A percentile compares a stretch with the other conserved stretches of the same genome.
Evolutionary conservation across 35 echinoderm and acorn worm genomes (phyloP).

Genomic region (Heliocidaris erythrogramma): DNA sequence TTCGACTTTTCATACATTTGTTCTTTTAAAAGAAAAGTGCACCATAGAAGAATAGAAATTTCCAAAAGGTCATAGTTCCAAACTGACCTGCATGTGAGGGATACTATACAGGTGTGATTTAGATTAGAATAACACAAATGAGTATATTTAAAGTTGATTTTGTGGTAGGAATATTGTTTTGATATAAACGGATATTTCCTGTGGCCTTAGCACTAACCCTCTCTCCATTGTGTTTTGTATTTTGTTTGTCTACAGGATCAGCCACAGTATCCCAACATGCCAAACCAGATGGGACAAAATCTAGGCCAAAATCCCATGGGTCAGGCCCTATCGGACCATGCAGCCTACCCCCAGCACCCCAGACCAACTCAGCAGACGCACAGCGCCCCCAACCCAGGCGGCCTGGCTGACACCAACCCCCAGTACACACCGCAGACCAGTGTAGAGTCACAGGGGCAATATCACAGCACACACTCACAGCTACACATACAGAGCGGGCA

Average conservation of each 20-base stretch:
- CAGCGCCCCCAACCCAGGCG: constrained; percentile 35
- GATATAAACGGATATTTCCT: background rate
- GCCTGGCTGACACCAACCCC: background rate
- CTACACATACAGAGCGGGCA: constrained; percentile 17
- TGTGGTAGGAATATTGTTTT: background rate
- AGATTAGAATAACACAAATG: too few relatives aligned
- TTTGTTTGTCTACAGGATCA: background rate
- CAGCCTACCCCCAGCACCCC: constrained; percentile 36
- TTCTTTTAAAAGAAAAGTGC: too few relatives aligned
- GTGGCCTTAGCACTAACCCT: background rate
- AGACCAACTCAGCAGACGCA: constrained; percentile 41
- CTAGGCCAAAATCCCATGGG: constrained; percentile 14
- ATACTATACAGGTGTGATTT: too few relatives aligned
- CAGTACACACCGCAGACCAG: constrained; percentile 36
- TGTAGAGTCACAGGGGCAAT: background rate
- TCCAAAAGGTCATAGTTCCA: too few relatives aligned
- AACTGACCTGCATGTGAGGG: too few relatives aligned
- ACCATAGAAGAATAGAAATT: too few relatives aligned
- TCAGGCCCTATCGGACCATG: constrained; percentile 38
- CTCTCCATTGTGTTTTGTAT: constrained; percentile 15
- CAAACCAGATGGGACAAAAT: constrained; percentile 41
- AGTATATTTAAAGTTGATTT: too few relatives aligned
- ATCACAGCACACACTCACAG: background rate
- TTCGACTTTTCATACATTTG: too few relatives aligned
- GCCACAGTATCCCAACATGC: constrained; percentile 34